phyloP scores from a whole-genome alignment of 2,113 vertebrate genomes.

The Nesospiza acunhae region DNA sequence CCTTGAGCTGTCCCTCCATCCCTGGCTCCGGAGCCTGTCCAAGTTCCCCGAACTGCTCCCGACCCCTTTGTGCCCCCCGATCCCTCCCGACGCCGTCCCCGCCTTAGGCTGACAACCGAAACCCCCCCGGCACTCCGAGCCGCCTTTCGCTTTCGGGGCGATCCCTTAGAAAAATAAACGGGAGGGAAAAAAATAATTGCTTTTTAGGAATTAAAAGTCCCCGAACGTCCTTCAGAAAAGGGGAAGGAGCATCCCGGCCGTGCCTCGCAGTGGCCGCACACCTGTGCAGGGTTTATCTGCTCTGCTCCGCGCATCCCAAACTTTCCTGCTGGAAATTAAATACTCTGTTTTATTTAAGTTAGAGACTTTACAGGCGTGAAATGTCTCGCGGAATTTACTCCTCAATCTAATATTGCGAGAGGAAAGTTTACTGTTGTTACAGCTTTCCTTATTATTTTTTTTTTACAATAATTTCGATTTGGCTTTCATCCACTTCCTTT shows the following conservation, averaged over 20 bases:
- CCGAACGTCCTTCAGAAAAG: not conserved
- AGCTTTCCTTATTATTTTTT: not conserved
- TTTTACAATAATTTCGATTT: not conserved
- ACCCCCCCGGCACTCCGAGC: not conserved
- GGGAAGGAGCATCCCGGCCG: not conserved
- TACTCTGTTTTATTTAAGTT: not conserved
- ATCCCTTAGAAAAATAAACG: fast-evolving
- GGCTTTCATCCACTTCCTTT: not conserved
- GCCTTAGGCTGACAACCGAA: not conserved
- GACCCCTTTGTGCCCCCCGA: not conserved
- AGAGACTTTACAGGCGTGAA: not conserved
- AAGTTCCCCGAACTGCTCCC: not conserved
- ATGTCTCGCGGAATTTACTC: not conserved
- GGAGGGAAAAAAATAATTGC: fast-evolving
- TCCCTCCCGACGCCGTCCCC: not conserved
- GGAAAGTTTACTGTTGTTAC: not conserved
- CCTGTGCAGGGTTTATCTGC: not conserved
- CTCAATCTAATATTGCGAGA: not conserved
- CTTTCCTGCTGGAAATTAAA: not conserved
- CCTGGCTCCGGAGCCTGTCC: not conserved
- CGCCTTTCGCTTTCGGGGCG: not conserved
- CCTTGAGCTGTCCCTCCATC: not conserved
- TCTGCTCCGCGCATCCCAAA: not conserved
- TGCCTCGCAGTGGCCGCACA: not conserved
- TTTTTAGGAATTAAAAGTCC: not conserved